phyloP scores from a whole-genome alignment of 1,140 invertebrate genomes.

The Phymorhynchus buccinoides region DNA sequence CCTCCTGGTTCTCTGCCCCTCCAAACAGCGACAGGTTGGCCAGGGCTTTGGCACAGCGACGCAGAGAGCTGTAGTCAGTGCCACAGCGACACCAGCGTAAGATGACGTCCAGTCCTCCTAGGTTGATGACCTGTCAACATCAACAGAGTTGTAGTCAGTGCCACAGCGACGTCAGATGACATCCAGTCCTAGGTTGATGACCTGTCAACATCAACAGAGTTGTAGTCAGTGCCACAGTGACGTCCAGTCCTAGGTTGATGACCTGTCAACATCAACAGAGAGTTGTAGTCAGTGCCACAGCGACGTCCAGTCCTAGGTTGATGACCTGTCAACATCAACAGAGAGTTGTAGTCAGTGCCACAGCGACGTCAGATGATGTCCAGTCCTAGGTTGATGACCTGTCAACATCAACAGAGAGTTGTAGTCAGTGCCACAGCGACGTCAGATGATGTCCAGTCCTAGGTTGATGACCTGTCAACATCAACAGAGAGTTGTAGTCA shows the following conservation, averaged over 20 bases:
- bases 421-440: slow-evolving; percentile 86
- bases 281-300: too few species aligned
- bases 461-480: too few species aligned
- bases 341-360: too few species aligned
- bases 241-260: too few species aligned
- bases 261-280: too few species aligned
- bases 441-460: slow-evolving; percentile 79
- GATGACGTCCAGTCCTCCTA: slow-evolving; percentile 81
- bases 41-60: slow-evolving; percentile 95
- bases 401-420: too few species aligned
- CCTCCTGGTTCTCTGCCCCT: slow-evolving; percentile 96
- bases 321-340: too few species aligned
- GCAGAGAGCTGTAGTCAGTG: slow-evolving; percentile 86
- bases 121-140: slow-evolving; percentile 69
- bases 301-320: too few species aligned
- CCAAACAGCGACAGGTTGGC: slow-evolving; percentile 97
- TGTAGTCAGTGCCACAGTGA: too few species aligned
- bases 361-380: too few species aligned
- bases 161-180: slow-evolving; percentile 89
- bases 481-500: slow-evolving; percentile 85
- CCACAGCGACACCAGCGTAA: slow-evolving; percentile 92
- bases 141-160: slow-evolving; percentile 80
- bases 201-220: slow-evolving; percentile 8
- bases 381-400: too few species aligned
- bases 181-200: slow-evolving; percentile 76